Evolutionary conservation across 2,797 vertebrate species (phyloP).

Genomic region (Falco biarmicus): DNA sequence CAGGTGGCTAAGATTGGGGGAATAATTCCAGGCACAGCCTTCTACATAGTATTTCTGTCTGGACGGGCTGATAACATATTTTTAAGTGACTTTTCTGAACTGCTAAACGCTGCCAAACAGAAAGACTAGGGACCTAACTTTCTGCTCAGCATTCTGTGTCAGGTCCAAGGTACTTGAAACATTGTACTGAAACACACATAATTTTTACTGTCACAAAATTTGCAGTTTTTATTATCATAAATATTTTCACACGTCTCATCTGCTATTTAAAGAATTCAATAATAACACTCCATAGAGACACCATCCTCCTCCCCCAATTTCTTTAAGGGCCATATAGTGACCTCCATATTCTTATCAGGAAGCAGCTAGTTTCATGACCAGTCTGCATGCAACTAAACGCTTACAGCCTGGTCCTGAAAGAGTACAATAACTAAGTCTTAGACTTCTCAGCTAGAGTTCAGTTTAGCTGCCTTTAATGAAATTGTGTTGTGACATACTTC

Average conservation of each 20-base stretch:
- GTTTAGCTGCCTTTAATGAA: background rate
- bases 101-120: background rate
- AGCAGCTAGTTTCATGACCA: background rate
- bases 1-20: background rate
- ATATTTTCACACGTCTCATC: background rate
- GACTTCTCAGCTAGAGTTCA: background rate
- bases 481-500: background rate
- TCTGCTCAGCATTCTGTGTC: background rate
- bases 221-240: background rate
- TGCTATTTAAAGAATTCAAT: background rate
- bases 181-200: background rate
- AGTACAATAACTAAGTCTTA: background rate
- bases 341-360: background rate
- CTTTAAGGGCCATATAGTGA: background rate
- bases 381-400: background rate
- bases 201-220: background rate
- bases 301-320: rapidly evolving
- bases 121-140: background rate
- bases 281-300: background rate
- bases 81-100: background rate
- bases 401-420: background rate
- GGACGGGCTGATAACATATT: background rate
- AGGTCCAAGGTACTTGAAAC: background rate
- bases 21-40: background rate
- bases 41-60: background rate